Evolutionary conservation across 2,888 invertebrate genomes (phyloP).

Genomic region (Brachycybe producta): DNA sequence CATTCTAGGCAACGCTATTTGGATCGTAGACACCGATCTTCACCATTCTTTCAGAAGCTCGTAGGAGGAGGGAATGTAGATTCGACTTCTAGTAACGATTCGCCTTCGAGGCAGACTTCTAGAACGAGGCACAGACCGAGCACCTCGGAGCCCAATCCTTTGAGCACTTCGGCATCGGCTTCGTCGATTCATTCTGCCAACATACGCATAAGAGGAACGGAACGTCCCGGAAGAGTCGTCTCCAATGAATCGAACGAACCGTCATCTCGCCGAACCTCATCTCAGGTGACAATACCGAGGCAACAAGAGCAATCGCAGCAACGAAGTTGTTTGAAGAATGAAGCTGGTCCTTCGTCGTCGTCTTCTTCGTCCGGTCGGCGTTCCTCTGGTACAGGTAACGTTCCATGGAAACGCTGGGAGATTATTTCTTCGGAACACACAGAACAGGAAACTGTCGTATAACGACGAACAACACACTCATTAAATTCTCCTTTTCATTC

Average conservation of each 20-base stretch:
- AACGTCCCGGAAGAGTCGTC: constrained; percentile 38
- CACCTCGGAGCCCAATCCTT: constrained; percentile 1
- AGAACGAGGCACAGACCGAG: background rate
- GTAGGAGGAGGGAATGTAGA: background rate
- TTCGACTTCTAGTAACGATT: too few relatives aligned
- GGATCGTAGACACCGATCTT: constrained; percentile 17
- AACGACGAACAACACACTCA: background rate
- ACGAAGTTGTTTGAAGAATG: background rate
- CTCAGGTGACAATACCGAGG: background rate
- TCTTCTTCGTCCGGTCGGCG: constrained; percentile 21
- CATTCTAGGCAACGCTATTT: constrained; percentile 13
- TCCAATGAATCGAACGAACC: too few relatives aligned
- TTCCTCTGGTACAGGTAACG: constrained; percentile 21
- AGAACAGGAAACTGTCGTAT: constrained; percentile 27
- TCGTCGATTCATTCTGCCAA: constrained; percentile 12
- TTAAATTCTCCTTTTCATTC: too few relatives aligned
- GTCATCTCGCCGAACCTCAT: background rate
- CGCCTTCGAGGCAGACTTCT: background rate
- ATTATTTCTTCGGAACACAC: constrained; percentile 62
- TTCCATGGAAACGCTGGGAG: constrained; percentile 62
- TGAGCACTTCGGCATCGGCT: constrained; percentile 3
- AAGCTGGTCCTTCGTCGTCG: constrained; percentile 7
- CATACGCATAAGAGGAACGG: constrained; percentile 10
- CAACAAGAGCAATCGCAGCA: background rate
- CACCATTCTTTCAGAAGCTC: constrained; percentile 7